Conservation (phyloP, 30 jellyfish, hydroid and myxozoan genomes). For the Cassiopea andromeda region DNA sequence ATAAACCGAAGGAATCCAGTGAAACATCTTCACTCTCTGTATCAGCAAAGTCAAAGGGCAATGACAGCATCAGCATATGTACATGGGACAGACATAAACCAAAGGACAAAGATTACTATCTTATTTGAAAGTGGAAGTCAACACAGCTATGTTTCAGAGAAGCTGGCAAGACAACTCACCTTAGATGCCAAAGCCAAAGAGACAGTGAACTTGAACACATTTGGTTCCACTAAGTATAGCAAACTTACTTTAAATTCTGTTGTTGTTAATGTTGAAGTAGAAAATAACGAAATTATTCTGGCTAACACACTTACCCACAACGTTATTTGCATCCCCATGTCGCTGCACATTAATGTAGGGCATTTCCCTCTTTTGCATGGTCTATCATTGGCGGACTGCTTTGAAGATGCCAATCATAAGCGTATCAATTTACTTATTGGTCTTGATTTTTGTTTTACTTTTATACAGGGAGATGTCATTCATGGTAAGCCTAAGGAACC, state of each 20-base stretch:
- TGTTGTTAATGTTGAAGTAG: not conserved
- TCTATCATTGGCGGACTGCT: too few relatives aligned
- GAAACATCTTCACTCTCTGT: too few relatives aligned
- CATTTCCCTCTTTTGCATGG: conserved; percentile 30
- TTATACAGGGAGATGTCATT: too few relatives aligned
- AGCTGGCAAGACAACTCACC: conserved; percentile 2
- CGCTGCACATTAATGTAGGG: conserved; percentile 8
- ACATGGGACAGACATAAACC: not conserved
- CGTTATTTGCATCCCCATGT: too few relatives aligned
- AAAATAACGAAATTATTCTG: too few relatives aligned
- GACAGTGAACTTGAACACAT: conserved; percentile 19
- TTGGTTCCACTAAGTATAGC: conserved; percentile 24
- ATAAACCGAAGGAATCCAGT: not conserved
- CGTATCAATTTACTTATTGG: conserved; percentile 26
- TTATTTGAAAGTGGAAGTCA: conserved; percentile 38
- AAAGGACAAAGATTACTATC: conserved; percentile 5
- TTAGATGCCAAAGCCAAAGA: too few relatives aligned
- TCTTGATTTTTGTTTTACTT: conserved; percentile 11
- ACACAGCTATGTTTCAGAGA: conserved; percentile 13
- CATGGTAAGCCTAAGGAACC: too few relatives aligned
- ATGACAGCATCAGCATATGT: conserved; percentile 8
- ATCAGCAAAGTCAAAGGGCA: conserved; percentile 8
- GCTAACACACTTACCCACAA: not conserved
- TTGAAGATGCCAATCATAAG: conserved; percentile 14
- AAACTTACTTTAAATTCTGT: too few relatives aligned